Base-by-base conservation (phyloP, 2,888 invertebrate species). In the Trisateles emortualis region DNA sequence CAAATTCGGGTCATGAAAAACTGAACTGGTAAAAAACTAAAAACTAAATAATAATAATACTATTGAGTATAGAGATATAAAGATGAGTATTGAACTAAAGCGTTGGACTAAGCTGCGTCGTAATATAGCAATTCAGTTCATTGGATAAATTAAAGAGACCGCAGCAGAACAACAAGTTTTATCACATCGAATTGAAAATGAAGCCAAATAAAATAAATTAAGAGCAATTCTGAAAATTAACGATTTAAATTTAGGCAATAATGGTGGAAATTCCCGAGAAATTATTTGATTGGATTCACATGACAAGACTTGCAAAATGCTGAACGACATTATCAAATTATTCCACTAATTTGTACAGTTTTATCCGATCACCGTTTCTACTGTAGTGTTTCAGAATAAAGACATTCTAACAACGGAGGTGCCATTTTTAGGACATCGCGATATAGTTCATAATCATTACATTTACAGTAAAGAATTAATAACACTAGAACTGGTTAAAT, bases 101-200 rank as follows among this genome's bases (percentile, higher is more conserved):
- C 40, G 32, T 45, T 22, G 32, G 35, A 14, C 14, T 53, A 26
- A 53, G 54, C 51, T 43, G 33, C 8, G 14, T 14, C 14, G 45
- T 50, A 40, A 41, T 48, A 53, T 40, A 16, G 22, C 64, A 67
- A 64, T 67, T 54, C 45, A 54, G 43, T 50, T 32, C 52, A 66
- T 52, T 63, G 33, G 47, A 40, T 24, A 26, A 38, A 47, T 40
- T 42, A 41, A 58, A 17, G 35, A 49, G 30, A 30, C 30, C 35
- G 26, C 22, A 11, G 30, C 35, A 50, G 33, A 46, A 40, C 30
- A 30, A 44, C 26, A 41, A 41, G 29, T 40, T 48, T 14, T 4
- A 63, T 53, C 44, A 42, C 16, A 10, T 29, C 8, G 29, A 29
- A 29, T n/a, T 24, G 14, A 38, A 33, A 35, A 38, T 6, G 4